These are phyloP conservation scores for Rotaria macrura DNA, from an alignment of 2,888 invertebrate genomes.

Conservation along the genomic window DNA sequence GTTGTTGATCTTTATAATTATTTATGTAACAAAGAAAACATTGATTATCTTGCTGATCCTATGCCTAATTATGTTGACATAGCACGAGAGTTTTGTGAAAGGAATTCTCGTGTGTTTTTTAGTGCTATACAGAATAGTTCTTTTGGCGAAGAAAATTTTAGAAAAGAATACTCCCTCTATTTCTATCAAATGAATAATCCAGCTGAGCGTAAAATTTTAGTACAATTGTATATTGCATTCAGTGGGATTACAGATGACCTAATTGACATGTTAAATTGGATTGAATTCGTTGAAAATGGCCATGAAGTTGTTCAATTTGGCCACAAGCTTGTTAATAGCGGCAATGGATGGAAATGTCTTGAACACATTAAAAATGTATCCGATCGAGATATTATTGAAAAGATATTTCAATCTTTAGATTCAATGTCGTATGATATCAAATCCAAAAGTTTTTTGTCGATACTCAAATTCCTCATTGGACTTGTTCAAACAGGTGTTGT, in stretches of 20 bases:
- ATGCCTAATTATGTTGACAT: not conserved
- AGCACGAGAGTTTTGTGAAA: not conserved
- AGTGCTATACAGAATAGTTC: not conserved
- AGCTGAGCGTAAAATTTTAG: not conserved
- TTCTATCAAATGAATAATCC: not conserved
- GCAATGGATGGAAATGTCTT: not conserved
- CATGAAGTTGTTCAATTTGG: no score
- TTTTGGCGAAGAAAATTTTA: not conserved
- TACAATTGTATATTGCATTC: not conserved
- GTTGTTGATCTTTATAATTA: not conserved
- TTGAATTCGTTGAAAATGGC: no score
- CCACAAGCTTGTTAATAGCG: no score
- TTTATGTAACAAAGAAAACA: not conserved
- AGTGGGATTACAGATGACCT: not conserved
- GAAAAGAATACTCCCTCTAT: not conserved
- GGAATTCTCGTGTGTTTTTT: not conserved
- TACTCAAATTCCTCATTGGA: not conserved
- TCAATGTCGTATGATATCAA: not conserved
- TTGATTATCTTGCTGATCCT: not conserved
- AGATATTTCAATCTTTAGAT: not conserved
- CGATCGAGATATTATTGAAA: not conserved
- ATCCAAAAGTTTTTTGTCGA: not conserved
- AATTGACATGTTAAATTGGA: no score
- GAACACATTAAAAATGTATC: not conserved
- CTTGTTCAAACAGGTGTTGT: not conserved